Evolutionary conservation across 2,797 vertebrate genomes (phyloP).

Genomic region (Hirundo rustica): DNA sequence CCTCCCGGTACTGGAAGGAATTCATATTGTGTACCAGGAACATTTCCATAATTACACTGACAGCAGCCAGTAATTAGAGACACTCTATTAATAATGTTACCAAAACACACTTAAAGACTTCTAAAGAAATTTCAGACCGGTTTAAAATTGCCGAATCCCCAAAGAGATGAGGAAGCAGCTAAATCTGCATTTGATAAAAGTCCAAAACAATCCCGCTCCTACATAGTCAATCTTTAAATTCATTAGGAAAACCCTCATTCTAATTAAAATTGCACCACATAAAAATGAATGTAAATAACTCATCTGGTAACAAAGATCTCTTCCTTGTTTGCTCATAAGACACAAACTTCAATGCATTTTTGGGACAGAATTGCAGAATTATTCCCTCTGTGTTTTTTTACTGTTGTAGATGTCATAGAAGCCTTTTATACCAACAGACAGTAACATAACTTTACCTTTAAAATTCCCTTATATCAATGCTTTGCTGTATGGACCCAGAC

Average conservation of each 20-base stretch:
- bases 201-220: not conserved
- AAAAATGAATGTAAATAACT: not conserved
- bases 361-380: not conserved
- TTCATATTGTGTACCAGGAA: not conserved
- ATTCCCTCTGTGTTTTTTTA: not conserved
- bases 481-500: not conserved
- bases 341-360: not conserved
- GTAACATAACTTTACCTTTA: not conserved
- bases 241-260: not conserved
- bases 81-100: slow-evolving; percentile 58
- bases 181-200: slow-evolving; percentile 42
- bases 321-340: not conserved
- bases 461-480: not conserved
- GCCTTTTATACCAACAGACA: not conserved
- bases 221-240: slow-evolving; percentile 7
- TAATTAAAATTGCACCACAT: slow-evolving; percentile 1
- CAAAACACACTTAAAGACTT: slow-evolving; percentile 44
- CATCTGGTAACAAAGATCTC: not conserved
- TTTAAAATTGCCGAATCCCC: slow-evolving; percentile 39
- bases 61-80: slow-evolving; percentile 50
- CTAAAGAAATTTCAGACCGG: slow-evolving; percentile 51
- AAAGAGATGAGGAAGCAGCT: slow-evolving; percentile 4
- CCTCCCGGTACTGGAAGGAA: not conserved
- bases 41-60: slow-evolving; percentile 47
- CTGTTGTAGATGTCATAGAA: not conserved